These are phyloP conservation scores for Antedon mediterranea DNA, from an alignment of 53 echinoderm and acorn worm species.

Conservation along the genomic window DNA sequence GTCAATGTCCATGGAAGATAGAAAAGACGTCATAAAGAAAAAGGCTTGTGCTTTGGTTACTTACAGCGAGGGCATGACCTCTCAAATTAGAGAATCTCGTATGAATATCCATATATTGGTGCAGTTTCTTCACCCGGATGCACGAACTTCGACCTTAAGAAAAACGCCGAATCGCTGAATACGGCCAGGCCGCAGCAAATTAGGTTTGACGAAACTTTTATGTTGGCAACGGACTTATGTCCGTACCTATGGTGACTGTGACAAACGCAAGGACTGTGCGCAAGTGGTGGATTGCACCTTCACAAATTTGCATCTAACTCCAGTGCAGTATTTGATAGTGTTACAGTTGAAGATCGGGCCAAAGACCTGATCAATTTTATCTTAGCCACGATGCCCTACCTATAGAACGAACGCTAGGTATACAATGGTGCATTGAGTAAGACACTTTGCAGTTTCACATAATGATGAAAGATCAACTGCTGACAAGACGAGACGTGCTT, in stretches of 20 bases:
- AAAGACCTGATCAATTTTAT: slow-evolving; percentile 10
- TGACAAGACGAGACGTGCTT: slow-evolving; percentile 6
- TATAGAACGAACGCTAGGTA: slow-evolving; percentile 14
- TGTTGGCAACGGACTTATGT: slow-evolving; percentile 17
- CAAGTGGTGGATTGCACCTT: not conserved
- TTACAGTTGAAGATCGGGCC: slow-evolving; percentile 12
- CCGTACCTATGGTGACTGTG: not conserved
- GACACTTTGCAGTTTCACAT: slow-evolving; percentile 15
- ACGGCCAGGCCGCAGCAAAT: slow-evolving; percentile 8
- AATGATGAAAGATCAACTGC: slow-evolving; percentile 13
- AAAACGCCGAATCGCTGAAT: slow-evolving; percentile 10
- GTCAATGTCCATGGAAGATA: not conserved
- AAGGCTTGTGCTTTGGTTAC: slow-evolving; percentile 33
- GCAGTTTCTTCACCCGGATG: not conserved
- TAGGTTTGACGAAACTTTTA: slow-evolving; percentile 16
- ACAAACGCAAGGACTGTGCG: slow-evolving; percentile 3
- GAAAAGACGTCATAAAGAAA: slow-evolving; percentile 7
- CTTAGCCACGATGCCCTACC: slow-evolving; percentile 1
- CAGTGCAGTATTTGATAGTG: not conserved
- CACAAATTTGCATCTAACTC: not conserved
- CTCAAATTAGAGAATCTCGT: slow-evolving; percentile 5
- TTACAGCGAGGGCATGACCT: slow-evolving; percentile 29
- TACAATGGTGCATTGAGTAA: slow-evolving; percentile 21
- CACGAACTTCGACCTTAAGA: slow-evolving; percentile 13
- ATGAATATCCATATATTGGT: slow-evolving; percentile 14